Evolutionary conservation across 2,113 vertebrate genomes (phyloP).

Genomic region (Rhizomys pruinosus): DNA sequence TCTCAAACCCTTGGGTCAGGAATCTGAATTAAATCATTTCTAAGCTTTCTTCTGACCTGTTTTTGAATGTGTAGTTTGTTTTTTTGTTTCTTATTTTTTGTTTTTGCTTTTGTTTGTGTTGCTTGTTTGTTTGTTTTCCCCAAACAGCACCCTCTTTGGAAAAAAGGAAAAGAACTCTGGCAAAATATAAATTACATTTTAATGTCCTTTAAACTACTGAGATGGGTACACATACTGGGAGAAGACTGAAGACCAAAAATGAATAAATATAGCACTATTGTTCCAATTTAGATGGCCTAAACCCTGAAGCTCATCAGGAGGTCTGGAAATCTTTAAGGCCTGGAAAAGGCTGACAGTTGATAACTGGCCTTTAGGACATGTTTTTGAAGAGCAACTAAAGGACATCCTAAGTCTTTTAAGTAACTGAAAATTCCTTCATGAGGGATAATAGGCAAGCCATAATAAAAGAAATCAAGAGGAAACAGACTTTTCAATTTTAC

Average conservation of each 20-base stretch:
- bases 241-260: neutral
- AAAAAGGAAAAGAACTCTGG: neutral
- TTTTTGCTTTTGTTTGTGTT: neutral
- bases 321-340: neutral
- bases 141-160: neutral
- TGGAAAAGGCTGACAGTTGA: conserved; percentile 1
- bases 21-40: neutral
- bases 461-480: conserved; percentile 55
- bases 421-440: neutral
- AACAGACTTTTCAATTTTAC: neutral
- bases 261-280: neutral
- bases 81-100: too few relatives aligned
- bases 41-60: neutral
- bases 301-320: neutral
- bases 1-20: neutral
- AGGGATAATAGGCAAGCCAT: neutral
- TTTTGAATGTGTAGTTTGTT: too few relatives aligned
- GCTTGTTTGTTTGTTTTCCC: neutral
- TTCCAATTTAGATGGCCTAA: neutral
- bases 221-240: neutral
- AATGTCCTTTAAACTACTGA: neutral
- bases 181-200: conserved; percentile 32
- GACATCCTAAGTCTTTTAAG: neutral
- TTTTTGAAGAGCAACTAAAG: conserved; percentile 17
- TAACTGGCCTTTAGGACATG: neutral